phyloP scores from a whole-genome alignment of 2,797 vertebrate species.

The Typhlichthys subterraneus region DNA sequence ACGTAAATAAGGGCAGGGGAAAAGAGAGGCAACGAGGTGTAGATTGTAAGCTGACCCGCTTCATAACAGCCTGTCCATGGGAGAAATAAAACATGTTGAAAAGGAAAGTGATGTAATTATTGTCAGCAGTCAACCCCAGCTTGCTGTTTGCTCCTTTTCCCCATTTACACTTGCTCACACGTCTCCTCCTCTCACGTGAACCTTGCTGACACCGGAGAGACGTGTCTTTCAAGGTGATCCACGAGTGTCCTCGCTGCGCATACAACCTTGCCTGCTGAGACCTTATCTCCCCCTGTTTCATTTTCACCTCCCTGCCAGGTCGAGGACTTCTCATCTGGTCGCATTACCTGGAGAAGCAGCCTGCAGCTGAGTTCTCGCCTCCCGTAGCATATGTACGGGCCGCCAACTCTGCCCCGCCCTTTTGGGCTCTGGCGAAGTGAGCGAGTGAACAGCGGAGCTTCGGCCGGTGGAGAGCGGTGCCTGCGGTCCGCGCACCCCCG shows the following conservation, averaged over 20 bases:
- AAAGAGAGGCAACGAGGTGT: conserved; percentile 30
- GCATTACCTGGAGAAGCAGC: conserved; percentile 54
- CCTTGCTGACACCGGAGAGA: conserved; percentile 14
- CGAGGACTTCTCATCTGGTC: conserved; percentile 39
- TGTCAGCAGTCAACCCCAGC: too few species aligned
- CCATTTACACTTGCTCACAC: too few species aligned
- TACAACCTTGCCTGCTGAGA: conserved; percentile 23
- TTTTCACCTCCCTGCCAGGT: conserved; percentile 68
- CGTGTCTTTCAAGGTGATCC: conserved; percentile 18
- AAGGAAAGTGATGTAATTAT: too few species aligned
- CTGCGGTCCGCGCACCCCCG: conserved; percentile 46
- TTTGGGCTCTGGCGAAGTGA: conserved; percentile 13
- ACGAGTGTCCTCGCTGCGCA: conserved; percentile 22
- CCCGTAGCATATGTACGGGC: conserved; percentile 31
- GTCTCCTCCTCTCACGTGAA: background rate
- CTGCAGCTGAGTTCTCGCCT: conserved; percentile 60
- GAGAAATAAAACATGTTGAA: too few species aligned
- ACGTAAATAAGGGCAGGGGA: conserved; percentile 13
- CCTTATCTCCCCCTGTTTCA: conserved; percentile 62
- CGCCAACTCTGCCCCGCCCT: conserved; percentile 21
- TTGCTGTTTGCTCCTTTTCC: too few species aligned
- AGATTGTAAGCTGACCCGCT: conserved; percentile 19
- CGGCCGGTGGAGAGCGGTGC: conserved; percentile 40
- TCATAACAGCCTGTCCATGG: too few species aligned
- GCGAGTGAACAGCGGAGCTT: conserved; percentile 18